Conservation (phyloP, 2,797 vertebrate genomes). For the Platalea minor region DNA sequence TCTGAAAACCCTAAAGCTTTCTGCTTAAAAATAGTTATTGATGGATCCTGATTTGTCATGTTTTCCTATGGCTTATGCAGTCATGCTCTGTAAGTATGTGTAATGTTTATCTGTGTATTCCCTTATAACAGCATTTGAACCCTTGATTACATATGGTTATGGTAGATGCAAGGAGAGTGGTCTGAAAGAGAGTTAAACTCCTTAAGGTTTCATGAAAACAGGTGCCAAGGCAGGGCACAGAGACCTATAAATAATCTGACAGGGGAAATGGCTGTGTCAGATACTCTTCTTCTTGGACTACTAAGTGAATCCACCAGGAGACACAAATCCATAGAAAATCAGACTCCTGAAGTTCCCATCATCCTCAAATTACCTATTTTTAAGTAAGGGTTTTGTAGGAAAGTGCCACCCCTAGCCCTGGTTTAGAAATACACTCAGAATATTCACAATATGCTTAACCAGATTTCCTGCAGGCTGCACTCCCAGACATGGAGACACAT, state of each 20-base stretch:
- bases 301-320: neutral
- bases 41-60: neutral
- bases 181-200: neutral
- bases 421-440: neutral
- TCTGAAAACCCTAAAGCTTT: neutral
- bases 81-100: neutral
- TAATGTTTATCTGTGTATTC: neutral
- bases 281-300: neutral
- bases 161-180: neutral
- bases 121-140: neutral
- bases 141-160: neutral
- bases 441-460: neutral
- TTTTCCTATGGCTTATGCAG: neutral
- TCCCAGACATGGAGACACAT: neutral
- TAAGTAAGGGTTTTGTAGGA: neutral
- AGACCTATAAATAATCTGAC: neutral
- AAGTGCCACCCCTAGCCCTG: neutral
- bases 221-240: neutral
- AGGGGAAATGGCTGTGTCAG: neutral
- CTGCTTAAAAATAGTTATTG: neutral
- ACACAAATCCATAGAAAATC: neutral
- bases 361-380: neutral
- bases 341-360: neutral
- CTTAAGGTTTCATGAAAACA: neutral
- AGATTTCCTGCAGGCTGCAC: neutral